These are phyloP conservation scores for Sycophila sp. DNA, from an alignment of 1,140 invertebrate species.

Conservation along the genomic window DNA sequence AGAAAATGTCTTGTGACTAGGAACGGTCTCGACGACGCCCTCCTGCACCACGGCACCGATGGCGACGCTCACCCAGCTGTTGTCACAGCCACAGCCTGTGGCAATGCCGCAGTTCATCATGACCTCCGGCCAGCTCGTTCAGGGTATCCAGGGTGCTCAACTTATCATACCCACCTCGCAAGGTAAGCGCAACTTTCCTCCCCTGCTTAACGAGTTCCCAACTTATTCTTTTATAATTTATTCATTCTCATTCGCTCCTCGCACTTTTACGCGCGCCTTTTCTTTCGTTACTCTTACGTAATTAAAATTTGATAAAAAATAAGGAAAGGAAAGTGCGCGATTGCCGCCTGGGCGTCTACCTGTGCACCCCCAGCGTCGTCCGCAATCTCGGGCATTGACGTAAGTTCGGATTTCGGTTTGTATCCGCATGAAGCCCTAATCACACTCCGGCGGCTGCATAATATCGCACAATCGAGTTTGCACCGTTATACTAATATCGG, in stretches of 20 bases:
- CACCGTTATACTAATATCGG: conserved; percentile 63
- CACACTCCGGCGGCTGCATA: conserved; percentile 59
- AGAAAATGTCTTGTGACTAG: no score
- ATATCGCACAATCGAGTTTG: conserved; percentile 63
- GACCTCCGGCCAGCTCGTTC: conserved; percentile 88
- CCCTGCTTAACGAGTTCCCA: background rate
- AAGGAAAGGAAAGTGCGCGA: no score
- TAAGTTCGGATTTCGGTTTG: conserved; percentile 48
- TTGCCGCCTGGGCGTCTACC: background rate
- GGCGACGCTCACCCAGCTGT: conserved; percentile 67
- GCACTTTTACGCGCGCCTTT: background rate
- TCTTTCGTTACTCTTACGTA: background rate
- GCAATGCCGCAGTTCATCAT: conserved; percentile 90
- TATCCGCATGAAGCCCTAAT: conserved; percentile 53
- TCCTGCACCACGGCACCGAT: conserved; percentile 64
- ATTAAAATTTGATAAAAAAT: no score
- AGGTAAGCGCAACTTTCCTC: conserved; percentile 70
- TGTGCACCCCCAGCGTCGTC: background rate
- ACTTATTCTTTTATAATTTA: background rate
- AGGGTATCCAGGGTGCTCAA: conserved; percentile 92
- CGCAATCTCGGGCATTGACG: conserved; percentile 2
- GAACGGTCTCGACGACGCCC: conserved; percentile 63
- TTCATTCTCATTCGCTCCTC: background rate
- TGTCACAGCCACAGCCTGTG: conserved; percentile 74
- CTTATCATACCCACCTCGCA: conserved; percentile 93